Percentiles rank a stretch among this genome's conserved stretches.
phyloP scores from a whole-genome alignment of 2,888 invertebrate genomes.

The Brassicogethes aeneus region DNA sequence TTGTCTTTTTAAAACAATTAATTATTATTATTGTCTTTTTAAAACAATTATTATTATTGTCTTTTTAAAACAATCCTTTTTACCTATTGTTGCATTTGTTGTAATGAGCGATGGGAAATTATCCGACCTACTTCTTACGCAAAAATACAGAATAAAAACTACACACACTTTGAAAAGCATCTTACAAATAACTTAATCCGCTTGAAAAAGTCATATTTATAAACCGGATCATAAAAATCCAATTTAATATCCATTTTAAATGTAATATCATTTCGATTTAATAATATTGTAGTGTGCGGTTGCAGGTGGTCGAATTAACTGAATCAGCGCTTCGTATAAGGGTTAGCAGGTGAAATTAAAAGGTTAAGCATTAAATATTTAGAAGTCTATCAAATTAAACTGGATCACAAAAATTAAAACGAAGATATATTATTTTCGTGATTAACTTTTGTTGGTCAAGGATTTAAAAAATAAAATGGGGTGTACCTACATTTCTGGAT shows the following conservation, averaged over 20 bases:
- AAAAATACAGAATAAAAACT: constrained; percentile 10
- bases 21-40: too few species aligned
- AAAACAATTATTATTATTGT: too few species aligned
- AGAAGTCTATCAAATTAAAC: constrained; percentile 11
- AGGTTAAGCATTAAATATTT: constrained; percentile 21
- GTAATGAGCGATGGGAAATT: constrained; percentile 65
- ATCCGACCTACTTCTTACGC: constrained; percentile 33
- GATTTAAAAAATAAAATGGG: constrained; percentile 10
- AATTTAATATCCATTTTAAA: constrained; percentile 19
- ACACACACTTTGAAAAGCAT: constrained; percentile 19
- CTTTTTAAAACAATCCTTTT: too few species aligned
- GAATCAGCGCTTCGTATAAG: constrained; percentile 4
- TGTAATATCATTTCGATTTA: constrained; percentile 20
- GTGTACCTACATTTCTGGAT: too few species aligned
- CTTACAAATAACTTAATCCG: constrained; percentile 15
- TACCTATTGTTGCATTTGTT: constrained; percentile 67
- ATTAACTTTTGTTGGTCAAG: constrained; percentile 18
- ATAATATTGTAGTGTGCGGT: constrained; percentile 15
- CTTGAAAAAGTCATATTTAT: constrained; percentile 10
- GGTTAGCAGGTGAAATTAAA: constrained; percentile 10
- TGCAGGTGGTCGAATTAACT: constrained; percentile 14
- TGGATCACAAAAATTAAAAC: constrained; percentile 11
- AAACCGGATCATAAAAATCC: constrained; percentile 13
- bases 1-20: too few species aligned
- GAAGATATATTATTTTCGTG: constrained; percentile 7